Base-by-base conservation (phyloP, 2,888 invertebrate genomes). In the Noctua janthina region DNA sequence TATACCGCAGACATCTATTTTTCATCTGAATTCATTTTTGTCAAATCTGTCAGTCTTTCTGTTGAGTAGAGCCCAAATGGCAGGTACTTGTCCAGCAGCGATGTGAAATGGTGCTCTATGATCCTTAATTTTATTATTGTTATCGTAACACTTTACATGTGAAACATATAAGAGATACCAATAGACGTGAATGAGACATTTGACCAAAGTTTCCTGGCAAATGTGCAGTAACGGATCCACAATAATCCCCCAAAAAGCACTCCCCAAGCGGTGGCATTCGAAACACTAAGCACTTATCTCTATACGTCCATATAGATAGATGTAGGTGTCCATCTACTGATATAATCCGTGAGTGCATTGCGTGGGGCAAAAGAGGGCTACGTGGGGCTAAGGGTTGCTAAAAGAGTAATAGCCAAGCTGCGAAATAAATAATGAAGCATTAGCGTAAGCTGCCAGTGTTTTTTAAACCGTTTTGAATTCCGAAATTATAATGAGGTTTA, bases 181-280 rank as follows among this genome's bases (percentile, higher is more conserved):
- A 75, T 54, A 70, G 17, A 72, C 59, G n/a, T 64, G 43, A 66
- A 51, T 29, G 4, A 66, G 51, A 68, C 10, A 13, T 66, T 69
- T n/a, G 49, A 1, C n/a, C 13, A 81, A 80, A 82, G 35, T 69
- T 59, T 69, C 1, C 29, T 35, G 13, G 39, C 67, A 74, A 73
- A 77, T 86, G 67, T 71, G 66, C 67, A 74, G 23, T 43, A 62
- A 68, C 29, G 15, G 67, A 71, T 78, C 54, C n/a, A 29, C 43
- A 78, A 83, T 83, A 84, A 84, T 84, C 79, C 84, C 35, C n/a
- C 3, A 23, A 74, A 71, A 78, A 68, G 67, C 78, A 78, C 74
- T 87, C 64, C 56, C 74, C 13, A 67, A 51, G 39, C 46, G 11
- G 29, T 10, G 13, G 66, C 54, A 72, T 59, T 62, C 43, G 67